A percentile compares a stretch with the other conserved stretches of the same genome.
These are phyloP conservation scores for Spialia ferax DNA, from an alignment of 2,888 invertebrate species.

Conservation along the genomic window DNA sequence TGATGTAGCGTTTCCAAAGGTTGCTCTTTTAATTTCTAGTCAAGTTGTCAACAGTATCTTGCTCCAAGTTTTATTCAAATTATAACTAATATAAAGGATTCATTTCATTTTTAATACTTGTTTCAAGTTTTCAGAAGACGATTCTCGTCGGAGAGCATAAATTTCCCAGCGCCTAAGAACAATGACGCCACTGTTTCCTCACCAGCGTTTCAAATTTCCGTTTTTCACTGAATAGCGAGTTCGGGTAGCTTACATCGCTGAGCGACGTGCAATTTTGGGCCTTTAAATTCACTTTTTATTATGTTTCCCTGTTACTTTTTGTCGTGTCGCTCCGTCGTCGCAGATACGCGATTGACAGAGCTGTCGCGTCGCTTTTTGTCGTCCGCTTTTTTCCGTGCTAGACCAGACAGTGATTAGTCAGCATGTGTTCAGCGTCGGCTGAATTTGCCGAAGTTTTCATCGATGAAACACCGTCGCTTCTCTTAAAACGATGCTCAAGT, in stretches of 20 bases:
- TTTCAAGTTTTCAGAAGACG: neutral
- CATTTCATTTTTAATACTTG: neutral
- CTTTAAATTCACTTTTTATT: conserved; percentile 64
- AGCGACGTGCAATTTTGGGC: conserved; percentile 64
- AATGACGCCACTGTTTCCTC: conserved; percentile 45
- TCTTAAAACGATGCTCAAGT: conserved; percentile 48
- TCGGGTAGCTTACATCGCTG: conserved; percentile 57
- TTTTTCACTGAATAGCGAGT: conserved; percentile 51
- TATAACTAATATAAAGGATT: neutral
- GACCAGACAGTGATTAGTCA: conserved; percentile 67
- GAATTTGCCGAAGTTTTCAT: conserved; percentile 55
- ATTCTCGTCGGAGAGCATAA: neutral
- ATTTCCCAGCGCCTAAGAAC: conserved; percentile 14
- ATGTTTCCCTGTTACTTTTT: conserved; percentile 46
- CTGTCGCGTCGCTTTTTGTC: conserved; percentile 60
- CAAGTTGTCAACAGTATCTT: neutral
- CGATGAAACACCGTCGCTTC: conserved; percentile 49
- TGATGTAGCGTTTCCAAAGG: conserved; percentile 19
- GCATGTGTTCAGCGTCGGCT: conserved; percentile 61
- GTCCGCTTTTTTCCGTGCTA: conserved; percentile 56
- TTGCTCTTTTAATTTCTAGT: conserved; percentile 13
- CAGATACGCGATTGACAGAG: conserved; percentile 62
- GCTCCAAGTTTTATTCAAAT: neutral
- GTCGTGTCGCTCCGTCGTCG: conserved; percentile 40
- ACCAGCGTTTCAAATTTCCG: conserved; percentile 49